A percentile compares a stretch with the other conserved stretches of the same genome.
phyloP scores from a whole-genome alignment of 2,797 vertebrate species.

The Geotrypetes seraphini region DNA sequence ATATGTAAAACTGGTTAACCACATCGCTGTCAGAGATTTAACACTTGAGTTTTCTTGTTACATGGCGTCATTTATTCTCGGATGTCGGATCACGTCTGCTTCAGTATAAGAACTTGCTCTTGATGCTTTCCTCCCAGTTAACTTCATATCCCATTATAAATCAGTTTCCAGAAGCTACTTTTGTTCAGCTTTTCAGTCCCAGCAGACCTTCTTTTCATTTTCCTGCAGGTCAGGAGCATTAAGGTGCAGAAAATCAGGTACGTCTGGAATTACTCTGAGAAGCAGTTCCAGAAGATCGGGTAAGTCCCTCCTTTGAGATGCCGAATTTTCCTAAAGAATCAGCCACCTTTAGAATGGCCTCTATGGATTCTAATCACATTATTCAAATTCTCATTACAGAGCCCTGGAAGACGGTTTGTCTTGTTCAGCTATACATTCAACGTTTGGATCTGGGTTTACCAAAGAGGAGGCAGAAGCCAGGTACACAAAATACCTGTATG shows the following conservation, averaged over 20 bases:
- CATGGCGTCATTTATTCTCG: no score
- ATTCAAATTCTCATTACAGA: constrained; percentile 29
- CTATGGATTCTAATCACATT: not conserved
- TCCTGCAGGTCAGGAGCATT: constrained; percentile 51
- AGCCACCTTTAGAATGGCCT: not conserved
- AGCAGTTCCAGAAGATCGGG: constrained; percentile 54
- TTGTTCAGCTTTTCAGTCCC: no score
- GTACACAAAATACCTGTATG: no score
- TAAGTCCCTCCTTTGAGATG: constrained; percentile 29
- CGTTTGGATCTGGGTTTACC: constrained; percentile 52
- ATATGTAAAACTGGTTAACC: no score
- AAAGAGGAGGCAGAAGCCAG: constrained; percentile 46
- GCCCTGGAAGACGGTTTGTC: constrained; percentile 50
- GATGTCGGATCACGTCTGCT: no score
- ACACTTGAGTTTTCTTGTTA: no score
- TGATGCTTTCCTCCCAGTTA: no score
- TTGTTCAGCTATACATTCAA: constrained; percentile 47
- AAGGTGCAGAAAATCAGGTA: constrained; percentile 59
- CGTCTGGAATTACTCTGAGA: constrained; percentile 50
- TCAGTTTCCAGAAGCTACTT: no score
- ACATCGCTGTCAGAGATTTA: no score
- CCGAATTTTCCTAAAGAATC: not conserved
- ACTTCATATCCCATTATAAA: no score
- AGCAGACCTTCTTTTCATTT: constrained; percentile 6
- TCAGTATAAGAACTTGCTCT: no score